Base-by-base conservation (phyloP, 30 jellyfish, hydroid and myxozoan species). In the Cassiopea andromeda region DNA sequence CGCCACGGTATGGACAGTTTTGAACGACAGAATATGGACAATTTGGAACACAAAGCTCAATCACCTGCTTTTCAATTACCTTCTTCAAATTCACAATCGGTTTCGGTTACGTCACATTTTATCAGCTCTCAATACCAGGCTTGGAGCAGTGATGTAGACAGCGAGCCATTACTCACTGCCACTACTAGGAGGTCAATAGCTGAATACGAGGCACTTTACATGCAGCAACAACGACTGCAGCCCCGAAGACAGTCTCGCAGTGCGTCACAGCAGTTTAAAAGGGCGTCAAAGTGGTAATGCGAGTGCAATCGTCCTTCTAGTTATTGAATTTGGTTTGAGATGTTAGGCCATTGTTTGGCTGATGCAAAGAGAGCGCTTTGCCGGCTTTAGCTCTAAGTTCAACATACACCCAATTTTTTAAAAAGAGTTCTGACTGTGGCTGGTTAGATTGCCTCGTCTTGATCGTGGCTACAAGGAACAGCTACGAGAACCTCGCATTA, bases 101-200 rank as follows among this genome's bases (percentile, higher is more conserved):
- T 50, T 6, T 45, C 83, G 46, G 67, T 50, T 6, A 73, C 91
- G 0, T 9, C 91, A 18, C 84, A 70, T 58, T 50, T 83, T 44
- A 2, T 83, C 14, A 78, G 77, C 43, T 60, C 84, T 9, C 85
- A 78, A 15, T 80, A 80, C 66, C 90, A 49, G 70, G 68, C 49
- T 50, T 87, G 94, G 94, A 80, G 90, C 57, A 68, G 90, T 60
- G 90, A 87, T 64, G 83, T 81, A 47, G 66, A 64, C 85, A 87
- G 94, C 79, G 94, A 87, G 58, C 94, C 94, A 50, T 73, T 83
- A 44, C 75, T 83, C 67, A 83, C 91, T 6, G 84, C 91, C 45
- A 64, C 91, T 75, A 83, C 91, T 44, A 83, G 64, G 74, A 69
- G 91, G 73, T 68, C 91, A 0, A 54, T 83, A 12, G 50, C 84